phyloP scores from a whole-genome alignment of 2,113 vertebrate species.

The Hippocampus guttulatus region DNA sequence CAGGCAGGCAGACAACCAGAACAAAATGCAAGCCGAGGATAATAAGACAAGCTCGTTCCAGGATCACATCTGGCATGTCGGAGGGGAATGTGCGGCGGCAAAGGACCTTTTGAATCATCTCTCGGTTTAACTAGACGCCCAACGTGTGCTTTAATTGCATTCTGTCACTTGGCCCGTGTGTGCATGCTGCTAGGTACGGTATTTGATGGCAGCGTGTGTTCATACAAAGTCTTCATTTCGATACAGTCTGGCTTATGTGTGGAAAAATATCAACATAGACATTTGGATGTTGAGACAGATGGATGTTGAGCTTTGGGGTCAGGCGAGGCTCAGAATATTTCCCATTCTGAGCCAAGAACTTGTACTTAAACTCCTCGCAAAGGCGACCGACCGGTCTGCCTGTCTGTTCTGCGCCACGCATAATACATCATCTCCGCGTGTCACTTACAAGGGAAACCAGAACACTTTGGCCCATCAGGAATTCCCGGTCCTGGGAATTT shows the following conservation, averaged over 20 bases:
- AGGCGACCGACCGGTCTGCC: background rate
- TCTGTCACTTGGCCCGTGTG: background rate
- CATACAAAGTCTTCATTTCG: background rate
- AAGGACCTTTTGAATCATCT: constrained; percentile 8
- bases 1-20: constrained; percentile 17
- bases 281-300: background rate
- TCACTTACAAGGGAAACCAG: background rate
- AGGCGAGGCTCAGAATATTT: background rate
- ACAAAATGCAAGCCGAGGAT: constrained; percentile 45
- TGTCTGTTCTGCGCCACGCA: background rate
- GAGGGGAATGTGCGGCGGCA: background rate
- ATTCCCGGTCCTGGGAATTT: background rate
- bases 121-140: background rate
- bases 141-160: background rate
- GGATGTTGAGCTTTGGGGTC: background rate
- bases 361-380: background rate
- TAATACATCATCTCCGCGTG: background rate
- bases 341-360: background rate
- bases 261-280: background rate
- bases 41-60: constrained; percentile 48
- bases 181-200: background rate
- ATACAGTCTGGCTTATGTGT: background rate
- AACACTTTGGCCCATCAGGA: background rate
- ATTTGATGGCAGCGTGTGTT: background rate
- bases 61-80: constrained; percentile 41